Conservation (phyloP, 2,113 vertebrate species). For the Ardeotis arabs region DNA sequence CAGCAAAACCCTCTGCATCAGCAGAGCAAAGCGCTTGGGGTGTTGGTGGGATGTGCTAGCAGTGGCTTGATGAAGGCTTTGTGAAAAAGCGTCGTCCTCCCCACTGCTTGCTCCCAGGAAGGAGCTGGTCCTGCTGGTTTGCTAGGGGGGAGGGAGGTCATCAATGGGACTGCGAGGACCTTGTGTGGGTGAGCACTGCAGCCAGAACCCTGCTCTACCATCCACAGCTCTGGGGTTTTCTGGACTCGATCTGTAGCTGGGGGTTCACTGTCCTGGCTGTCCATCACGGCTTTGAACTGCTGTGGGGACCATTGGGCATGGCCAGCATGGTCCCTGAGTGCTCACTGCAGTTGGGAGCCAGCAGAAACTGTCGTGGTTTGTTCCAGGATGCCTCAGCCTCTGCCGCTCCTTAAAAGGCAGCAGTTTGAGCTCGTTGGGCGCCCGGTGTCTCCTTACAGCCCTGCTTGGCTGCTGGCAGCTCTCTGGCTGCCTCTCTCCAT, state of each 20-base stretch:
- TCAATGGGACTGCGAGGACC: background rate
- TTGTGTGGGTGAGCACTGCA: fast-evolving
- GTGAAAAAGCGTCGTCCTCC: background rate
- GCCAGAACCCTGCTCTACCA: background rate
- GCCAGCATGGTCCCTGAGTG: background rate
- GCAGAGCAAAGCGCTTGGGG: background rate
- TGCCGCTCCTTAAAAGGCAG: conserved; percentile 50
- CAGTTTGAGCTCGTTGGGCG: background rate
- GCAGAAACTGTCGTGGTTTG: background rate
- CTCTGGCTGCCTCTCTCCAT: background rate
- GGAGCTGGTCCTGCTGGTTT: background rate
- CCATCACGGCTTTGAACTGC: background rate
- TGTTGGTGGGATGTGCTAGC: background rate
- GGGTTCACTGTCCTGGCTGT: background rate
- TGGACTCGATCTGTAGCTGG: background rate
- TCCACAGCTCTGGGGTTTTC: background rate
- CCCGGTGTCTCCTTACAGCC: conserved; percentile 17
- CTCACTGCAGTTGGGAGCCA: fast-evolving
- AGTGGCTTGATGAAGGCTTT: background rate
- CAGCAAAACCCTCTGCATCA: background rate
- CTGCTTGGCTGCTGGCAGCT: background rate
- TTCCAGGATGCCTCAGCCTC: background rate
- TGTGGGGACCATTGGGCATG: fast-evolving
- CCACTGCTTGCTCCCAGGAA: background rate
- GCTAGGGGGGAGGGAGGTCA: background rate